These are phyloP conservation scores for Tetramorium simillimum DNA, from an alignment of 1,140 invertebrate species.

Conservation along the genomic window DNA sequence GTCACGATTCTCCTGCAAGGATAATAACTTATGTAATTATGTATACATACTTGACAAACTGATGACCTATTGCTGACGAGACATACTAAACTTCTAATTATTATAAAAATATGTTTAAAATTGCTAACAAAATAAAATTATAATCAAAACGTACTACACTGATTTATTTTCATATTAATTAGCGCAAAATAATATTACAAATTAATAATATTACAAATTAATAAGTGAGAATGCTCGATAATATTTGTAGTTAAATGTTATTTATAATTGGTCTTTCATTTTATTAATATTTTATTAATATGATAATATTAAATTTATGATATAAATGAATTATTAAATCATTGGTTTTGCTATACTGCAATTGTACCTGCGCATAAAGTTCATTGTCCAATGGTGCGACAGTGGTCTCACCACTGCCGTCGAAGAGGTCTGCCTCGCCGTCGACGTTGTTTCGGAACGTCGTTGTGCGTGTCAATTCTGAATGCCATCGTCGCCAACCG, in stretches of 20 bases:
- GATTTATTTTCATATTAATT: slow-evolving; percentile 10
- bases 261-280: not conserved
- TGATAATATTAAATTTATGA: slow-evolving; percentile 1
- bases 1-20: slow-evolving; percentile 57
- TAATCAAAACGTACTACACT: not conserved
- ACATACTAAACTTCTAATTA: not conserved
- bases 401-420: slow-evolving; percentile 76
- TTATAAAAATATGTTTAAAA: not conserved
- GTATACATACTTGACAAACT: not conserved
- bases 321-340: not conserved
- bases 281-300: slow-evolving; percentile 1
- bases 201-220: slow-evolving; percentile 5
- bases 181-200: not conserved
- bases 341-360: not conserved
- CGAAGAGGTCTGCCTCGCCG: slow-evolving; percentile 23
- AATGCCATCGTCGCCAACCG: slow-evolving; percentile 56
- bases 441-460: slow-evolving; percentile 29
- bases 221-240: not conserved
- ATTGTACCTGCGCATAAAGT: slow-evolving; percentile 60
- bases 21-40: slow-evolving; percentile 1
- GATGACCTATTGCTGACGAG: not conserved
- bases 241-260: not conserved
- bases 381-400: slow-evolving; percentile 75
- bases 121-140: not conserved
- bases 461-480: not conserved